Base-by-base conservation (phyloP, 2,113 vertebrate species). In the Dolichotis patagonum region DNA sequence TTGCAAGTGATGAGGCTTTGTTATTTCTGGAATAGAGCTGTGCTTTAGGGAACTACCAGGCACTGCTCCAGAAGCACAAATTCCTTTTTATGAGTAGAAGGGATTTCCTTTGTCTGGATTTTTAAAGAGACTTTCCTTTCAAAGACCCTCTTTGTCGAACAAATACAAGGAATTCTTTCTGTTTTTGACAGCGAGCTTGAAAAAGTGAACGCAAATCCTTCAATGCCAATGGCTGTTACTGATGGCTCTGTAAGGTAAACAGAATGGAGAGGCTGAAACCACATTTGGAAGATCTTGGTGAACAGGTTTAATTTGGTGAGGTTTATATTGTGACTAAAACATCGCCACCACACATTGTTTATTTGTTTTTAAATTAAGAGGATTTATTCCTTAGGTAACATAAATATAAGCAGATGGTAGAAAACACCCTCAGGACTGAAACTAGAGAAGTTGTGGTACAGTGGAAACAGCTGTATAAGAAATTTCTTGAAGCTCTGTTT, bases 181-280 rank as follows among this genome's bases (percentile, higher is more conserved):
- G 52, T 95, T 90, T 94, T 97, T 86, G 75, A 46, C 62, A 67
- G 41, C 63, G 58, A 10, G 0, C 87, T 98, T 95, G 80, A 62
- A 84, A 96, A 24, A 71, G 28, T 0, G 65, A 35, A n/a, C 22
- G 14, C 62, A 69, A 85, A 94, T 88, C 46, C 85, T 94, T 10
- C 65, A 49, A 71, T 9, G 35, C 96, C 32, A 20, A 5, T 75
- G 94, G 38, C 49, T 89, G 0, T 95, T 90, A 28, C 56, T 93
- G 98, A 84, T 96, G 95, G 97, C 96, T 97, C 96, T 98, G 4
- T 93, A 92, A 92, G 83, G 88, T 94, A 86, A 97, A 80, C 91
- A 82, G 97, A 97, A 75, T 14, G 35, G 91, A 81, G 0, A 71
- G 67, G 19, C 19, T 16, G 63, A 96, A 75, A 91, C 80, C 60